phyloP scores from a whole-genome alignment of 2,113 vertebrate genomes.

The Datnioides undecimradiatus region DNA sequence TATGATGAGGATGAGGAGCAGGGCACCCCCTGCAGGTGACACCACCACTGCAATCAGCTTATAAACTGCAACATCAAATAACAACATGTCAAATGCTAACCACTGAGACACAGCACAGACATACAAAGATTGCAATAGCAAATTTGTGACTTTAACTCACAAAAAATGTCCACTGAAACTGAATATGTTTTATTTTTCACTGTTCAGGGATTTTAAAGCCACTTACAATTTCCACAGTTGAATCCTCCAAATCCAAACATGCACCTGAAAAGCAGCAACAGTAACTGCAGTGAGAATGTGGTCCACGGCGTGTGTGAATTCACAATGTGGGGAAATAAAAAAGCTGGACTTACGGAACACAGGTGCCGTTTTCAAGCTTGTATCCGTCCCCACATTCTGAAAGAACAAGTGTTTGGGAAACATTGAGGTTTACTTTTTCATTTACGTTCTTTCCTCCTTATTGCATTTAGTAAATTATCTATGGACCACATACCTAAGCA shows the following conservation, averaged over 20 bases:
- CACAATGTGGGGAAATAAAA: neutral
- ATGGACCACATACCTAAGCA: too few relatives aligned
- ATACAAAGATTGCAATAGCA: neutral
- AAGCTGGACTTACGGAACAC: slow-evolving; percentile 87
- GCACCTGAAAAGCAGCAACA: slow-evolving; percentile 86
- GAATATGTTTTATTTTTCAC: neutral
- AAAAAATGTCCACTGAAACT: neutral
- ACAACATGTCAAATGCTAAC: neutral
- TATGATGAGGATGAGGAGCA: slow-evolving; percentile 91
- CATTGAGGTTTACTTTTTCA: neutral
- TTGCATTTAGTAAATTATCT: too few relatives aligned
- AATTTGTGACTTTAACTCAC: neutral
- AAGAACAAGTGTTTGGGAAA: slow-evolving; percentile 52
- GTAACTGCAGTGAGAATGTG: slow-evolving; percentile 7
- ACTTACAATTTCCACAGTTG: slow-evolving; percentile 97
- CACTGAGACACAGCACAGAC: neutral
- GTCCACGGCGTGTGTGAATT: neutral
- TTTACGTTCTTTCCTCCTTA: too few relatives aligned
- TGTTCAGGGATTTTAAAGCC: neutral
- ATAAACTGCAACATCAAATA: slow-evolving; percentile 86
- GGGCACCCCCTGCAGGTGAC: slow-evolving; percentile 90
- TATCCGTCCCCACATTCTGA: slow-evolving; percentile 94
- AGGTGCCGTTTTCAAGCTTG: slow-evolving; percentile 91
- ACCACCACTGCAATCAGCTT: slow-evolving; percentile 96
- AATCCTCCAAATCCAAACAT: slow-evolving; percentile 97